Evolutionary conservation across 2,888 invertebrate species (phyloP), one percentile per base, ranked within the genome.

Genomic region (Dyspetes luteomarginatus): DNA sequence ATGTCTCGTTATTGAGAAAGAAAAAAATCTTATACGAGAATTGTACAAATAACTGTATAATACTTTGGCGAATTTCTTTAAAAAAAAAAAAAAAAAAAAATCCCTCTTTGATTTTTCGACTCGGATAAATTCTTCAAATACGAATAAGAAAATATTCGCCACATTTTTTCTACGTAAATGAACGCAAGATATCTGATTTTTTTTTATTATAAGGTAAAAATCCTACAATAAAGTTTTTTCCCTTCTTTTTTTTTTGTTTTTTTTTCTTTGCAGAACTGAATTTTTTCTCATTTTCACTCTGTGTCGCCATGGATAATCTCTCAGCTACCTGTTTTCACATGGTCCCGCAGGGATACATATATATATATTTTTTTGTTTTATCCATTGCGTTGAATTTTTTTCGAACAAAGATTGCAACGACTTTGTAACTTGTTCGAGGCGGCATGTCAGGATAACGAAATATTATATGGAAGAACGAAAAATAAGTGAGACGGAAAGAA

Each of bases 141-240:
- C 24, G 43, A 26, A 12, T 4, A n/a, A n/a, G 4, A 22, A 56
- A 72, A 52, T 22, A 52, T 36, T 30, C 30, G 65, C 67, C 45
- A 48, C 67, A n/a, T n/a, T 24, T 80, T 76, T 30, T 67, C 28
- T 76, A 67, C 67, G 65, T 80, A 62, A 62, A 62, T 72, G 45
- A 72, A 62, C 71, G 67, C 76, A 72, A 67, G 76, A 80, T 80
- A 55, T 72, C 19, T 67, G 60, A 65, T 82, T 85, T 82, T 56
- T 60, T 85, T 88, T 88, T 86, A 86, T 87, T 86, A 75, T 81
- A 85, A 87, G 87, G 84, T 88, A 85, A 85, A 87, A 88, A 87
- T 88, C 87, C 84, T 87, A 87, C 88, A 87, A 85, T 85, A 86
- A 82, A 82, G 82, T 83, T 55, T 76, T 36, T 15, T 50, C 28